A percentile compares a stretch with the other conserved stretches of the same genome.
Evolutionary conservation across 1,140 invertebrate genomes (phyloP).

Genomic region (Drosophila serrata): DNA sequence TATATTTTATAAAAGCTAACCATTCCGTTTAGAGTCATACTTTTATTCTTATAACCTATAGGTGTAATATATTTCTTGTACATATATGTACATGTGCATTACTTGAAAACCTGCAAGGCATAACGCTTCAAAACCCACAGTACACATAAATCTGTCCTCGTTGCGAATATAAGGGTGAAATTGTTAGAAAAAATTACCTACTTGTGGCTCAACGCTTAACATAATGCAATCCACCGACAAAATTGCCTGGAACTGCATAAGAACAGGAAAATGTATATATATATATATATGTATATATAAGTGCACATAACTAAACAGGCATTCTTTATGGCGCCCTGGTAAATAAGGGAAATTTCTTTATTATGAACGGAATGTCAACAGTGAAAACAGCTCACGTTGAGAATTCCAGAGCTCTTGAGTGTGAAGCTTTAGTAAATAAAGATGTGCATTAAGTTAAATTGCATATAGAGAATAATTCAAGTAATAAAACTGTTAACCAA

Average conservation of each 20-base stretch:
- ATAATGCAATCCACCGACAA: constrained; percentile 64
- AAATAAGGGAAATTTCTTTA: constrained; percentile 49
- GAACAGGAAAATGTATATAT: constrained; percentile 11
- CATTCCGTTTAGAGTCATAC: not conserved
- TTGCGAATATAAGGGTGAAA: constrained; percentile 15
- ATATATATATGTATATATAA: not conserved
- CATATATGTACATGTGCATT: no score
- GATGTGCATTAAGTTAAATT: not conserved
- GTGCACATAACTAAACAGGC: not conserved
- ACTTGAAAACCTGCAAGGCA: not conserved
- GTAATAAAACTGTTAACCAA: not conserved
- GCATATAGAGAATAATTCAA: not conserved
- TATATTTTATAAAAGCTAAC: not conserved
- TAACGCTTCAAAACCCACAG: not conserved
- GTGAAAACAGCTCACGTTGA: constrained; percentile 1
- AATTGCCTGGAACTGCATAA: not conserved
- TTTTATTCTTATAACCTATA: not conserved
- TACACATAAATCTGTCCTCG: constrained; percentile 5
- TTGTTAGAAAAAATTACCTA: constrained; percentile 42
- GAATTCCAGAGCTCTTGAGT: not conserved
- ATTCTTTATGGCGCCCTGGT: constrained; percentile 5
- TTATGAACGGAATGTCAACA: constrained; percentile 52
- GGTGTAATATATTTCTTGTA: no score
- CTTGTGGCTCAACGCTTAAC: constrained; percentile 41
- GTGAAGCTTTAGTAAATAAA: not conserved